phyloP scores from a whole-genome alignment of 2,888 invertebrate genomes.

The Smittia aterrima region DNA sequence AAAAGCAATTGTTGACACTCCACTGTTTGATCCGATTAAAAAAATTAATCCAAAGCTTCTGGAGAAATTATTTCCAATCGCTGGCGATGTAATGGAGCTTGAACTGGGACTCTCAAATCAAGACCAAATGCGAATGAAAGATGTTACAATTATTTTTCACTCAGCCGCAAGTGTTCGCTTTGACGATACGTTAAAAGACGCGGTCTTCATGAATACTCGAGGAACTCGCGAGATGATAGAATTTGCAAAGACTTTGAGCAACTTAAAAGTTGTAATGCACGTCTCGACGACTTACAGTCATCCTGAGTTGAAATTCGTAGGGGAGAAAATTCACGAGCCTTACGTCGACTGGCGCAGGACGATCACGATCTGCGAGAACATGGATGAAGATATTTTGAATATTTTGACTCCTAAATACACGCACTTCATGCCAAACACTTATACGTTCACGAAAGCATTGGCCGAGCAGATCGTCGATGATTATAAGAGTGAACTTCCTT shows the following conservation, averaged over 20 bases:
- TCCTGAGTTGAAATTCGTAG: conserved; percentile 68
- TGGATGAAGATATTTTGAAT: conserved; percentile 59
- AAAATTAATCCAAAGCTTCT: conserved; percentile 58
- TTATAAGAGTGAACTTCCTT: conserved; percentile 64
- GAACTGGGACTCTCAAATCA: conserved; percentile 60
- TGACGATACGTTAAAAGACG: conserved; percentile 70
- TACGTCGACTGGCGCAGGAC: conserved; percentile 68
- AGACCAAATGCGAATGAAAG: conserved; percentile 56
- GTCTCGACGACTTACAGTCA: conserved; percentile 88
- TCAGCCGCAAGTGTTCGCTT: conserved; percentile 72
- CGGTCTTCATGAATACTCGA: conserved; percentile 63
- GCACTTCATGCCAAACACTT: conserved; percentile 78
- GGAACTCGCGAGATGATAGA: conserved; percentile 65
- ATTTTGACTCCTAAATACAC: conserved; percentile 64
- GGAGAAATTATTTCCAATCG: conserved; percentile 64
- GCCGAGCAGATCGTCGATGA: conserved; percentile 78
- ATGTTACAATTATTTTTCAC: conserved; percentile 70
- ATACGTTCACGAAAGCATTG: conserved; percentile 85
- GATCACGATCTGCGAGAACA: conserved; percentile 63
- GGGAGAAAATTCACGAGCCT: conserved; percentile 68
- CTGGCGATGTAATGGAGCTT: conserved; percentile 61
- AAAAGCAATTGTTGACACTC: conserved; percentile 57
- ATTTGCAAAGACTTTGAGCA: conserved; percentile 57
- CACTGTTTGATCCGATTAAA: conserved; percentile 54
- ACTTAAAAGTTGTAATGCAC: conserved; percentile 66